Evolutionary conservation across 1,140 invertebrate species (phyloP).

Genomic region (Drosophila aff.): DNA sequence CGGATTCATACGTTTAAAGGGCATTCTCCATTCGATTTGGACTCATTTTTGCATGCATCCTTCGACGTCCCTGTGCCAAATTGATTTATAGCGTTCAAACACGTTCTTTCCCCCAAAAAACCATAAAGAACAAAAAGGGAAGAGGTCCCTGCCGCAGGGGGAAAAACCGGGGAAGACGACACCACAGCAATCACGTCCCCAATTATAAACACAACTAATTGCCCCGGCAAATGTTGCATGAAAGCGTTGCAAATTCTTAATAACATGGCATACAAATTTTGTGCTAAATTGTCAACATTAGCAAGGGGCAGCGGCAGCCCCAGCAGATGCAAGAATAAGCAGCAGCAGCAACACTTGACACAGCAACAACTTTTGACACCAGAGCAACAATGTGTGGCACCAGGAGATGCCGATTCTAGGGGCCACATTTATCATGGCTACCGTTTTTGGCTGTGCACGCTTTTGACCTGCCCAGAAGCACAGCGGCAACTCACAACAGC

Average conservation of each 20-base stretch:
- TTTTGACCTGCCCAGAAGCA: conserved; percentile 72
- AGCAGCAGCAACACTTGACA: conserved; percentile 21
- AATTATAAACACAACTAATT: conserved; percentile 81
- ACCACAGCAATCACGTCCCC: conserved; percentile 57
- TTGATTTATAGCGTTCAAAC: conserved; percentile 81
- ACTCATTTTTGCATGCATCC: conserved; percentile 59
- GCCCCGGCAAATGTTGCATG: conserved; percentile 66
- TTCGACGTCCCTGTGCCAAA: conserved; percentile 60
- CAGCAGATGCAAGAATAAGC: not conserved
- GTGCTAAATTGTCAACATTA: conserved; percentile 83
- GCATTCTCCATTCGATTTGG: conserved; percentile 25
- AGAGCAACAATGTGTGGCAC: conserved; percentile 23
- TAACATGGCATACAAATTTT: conserved; percentile 75
- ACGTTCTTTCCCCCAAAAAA: conserved; percentile 48
- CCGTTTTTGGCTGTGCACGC: conserved; percentile 71
- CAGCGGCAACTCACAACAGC: conserved; percentile 16
- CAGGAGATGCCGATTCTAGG: conserved; percentile 18
- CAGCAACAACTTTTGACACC: conserved; percentile 32
- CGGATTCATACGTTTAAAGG: conserved; percentile 2
- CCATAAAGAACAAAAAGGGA: not conserved
- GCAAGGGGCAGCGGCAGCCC: not conserved
- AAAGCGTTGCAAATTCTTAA: conserved; percentile 74
- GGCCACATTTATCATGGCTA: conserved; percentile 64
- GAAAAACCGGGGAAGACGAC: conserved; percentile 8
- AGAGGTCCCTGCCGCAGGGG: conserved; percentile 1